Evolutionary conservation across 2,797 vertebrate genomes (phyloP).

Genomic region (Onychomys arenicola): DNA sequence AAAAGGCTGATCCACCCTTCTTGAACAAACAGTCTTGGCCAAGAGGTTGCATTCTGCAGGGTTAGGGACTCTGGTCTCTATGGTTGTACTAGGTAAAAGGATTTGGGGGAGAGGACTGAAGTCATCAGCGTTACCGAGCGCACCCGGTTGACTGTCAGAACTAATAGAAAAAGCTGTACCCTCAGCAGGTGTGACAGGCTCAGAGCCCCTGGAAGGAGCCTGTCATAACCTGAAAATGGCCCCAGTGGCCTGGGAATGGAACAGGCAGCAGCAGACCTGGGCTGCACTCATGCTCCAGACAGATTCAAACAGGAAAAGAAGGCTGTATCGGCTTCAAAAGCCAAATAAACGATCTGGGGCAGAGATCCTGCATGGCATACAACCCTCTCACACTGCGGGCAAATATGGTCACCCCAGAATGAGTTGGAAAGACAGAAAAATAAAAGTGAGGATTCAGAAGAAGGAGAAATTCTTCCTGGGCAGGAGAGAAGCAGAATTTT

Average conservation of each 20-base stretch:
- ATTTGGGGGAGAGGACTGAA: background rate
- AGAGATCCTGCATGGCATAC: background rate
- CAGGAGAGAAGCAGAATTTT: background rate
- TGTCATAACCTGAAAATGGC: background rate
- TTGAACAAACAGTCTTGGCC: background rate
- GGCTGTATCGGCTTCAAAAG: background rate
- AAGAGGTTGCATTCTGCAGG: background rate
- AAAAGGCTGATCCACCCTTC: background rate
- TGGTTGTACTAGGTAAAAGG: background rate
- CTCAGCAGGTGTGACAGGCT: background rate
- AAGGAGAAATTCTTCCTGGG: background rate
- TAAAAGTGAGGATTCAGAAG: background rate
- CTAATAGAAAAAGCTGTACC: background rate
- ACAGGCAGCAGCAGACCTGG: background rate
- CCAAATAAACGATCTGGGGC: background rate
- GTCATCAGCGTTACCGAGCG: background rate
- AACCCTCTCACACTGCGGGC: background rate
- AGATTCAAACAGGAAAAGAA: background rate
- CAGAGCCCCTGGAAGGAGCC: background rate
- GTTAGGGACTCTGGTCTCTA: too few species aligned
- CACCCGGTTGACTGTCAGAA: background rate
- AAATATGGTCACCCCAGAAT: background rate
- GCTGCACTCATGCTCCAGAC: background rate
- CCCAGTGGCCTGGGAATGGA: background rate
- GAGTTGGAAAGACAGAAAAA: background rate